Conservation (phyloP, 1,140 invertebrate species). For the Aethina tumida region DNA sequence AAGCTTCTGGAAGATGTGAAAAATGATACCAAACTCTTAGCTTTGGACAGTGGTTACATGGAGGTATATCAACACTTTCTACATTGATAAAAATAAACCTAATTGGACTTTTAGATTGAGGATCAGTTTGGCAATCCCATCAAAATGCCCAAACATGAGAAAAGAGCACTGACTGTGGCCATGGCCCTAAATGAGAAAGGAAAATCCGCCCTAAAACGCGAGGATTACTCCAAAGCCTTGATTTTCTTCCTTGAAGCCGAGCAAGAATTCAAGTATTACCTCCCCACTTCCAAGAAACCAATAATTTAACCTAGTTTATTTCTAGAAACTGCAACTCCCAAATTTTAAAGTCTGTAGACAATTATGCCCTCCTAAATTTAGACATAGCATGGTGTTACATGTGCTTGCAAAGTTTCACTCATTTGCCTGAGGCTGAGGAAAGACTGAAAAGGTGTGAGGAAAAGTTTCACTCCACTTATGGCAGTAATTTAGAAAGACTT, state of each 20-base stretch:
- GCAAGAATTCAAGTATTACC: slow-evolving; percentile 53
- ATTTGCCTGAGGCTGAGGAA: slow-evolving; percentile 60
- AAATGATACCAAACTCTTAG: slow-evolving; percentile 42
- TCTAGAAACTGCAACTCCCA: slow-evolving; percentile 54
- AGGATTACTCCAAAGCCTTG: slow-evolving; percentile 57
- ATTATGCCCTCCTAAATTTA: slow-evolving; percentile 68
- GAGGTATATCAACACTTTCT: slow-evolving; percentile 30
- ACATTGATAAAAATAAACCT: neutral
- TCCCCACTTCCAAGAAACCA: neutral
- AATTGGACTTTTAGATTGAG: slow-evolving; percentile 46
- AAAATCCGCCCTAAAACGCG: slow-evolving; percentile 48
- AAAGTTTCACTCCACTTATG: slow-evolving; percentile 58
- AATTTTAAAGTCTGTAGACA: slow-evolving; percentile 62
- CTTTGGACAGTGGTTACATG: slow-evolving; percentile 39
- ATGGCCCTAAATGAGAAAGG: slow-evolving; percentile 72
- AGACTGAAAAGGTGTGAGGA: slow-evolving; percentile 54
- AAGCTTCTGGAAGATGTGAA: slow-evolving; percentile 43
- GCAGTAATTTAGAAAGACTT: slow-evolving; percentile 56
- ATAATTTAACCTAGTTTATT: slow-evolving; percentile 9
- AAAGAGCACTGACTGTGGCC: slow-evolving; percentile 55
- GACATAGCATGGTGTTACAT: slow-evolving; percentile 82
- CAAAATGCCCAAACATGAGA: slow-evolving; percentile 54
- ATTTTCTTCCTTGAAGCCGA: slow-evolving; percentile 68
- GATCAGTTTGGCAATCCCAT: slow-evolving; percentile 66
- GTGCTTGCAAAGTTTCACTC: slow-evolving; percentile 55